These are phyloP conservation scores for Forbesichthys agassizii DNA, from an alignment of 2,113 vertebrate genomes.

Conservation along the genomic window DNA sequence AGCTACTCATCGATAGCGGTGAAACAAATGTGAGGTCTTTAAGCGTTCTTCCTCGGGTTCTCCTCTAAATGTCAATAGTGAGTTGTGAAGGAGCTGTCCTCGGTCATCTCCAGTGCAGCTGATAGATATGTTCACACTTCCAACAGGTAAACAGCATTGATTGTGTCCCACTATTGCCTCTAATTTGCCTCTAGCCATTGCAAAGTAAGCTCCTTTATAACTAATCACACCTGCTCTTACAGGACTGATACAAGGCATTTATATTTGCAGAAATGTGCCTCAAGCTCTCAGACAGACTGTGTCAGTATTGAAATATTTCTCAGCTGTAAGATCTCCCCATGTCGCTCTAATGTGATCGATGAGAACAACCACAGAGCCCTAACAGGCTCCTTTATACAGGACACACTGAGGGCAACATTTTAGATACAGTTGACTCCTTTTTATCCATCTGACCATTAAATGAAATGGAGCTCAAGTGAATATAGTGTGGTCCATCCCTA, in stretches of 20 bases:
- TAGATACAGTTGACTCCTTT: conserved; percentile 68
- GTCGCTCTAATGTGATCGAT: conserved; percentile 73
- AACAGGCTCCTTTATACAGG: conserved; percentile 58
- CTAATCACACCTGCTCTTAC: conserved; percentile 79
- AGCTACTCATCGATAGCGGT: conserved; percentile 60
- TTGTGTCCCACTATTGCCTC: conserved; percentile 76
- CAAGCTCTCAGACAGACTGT: conserved; percentile 59
- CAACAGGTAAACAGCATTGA: conserved; percentile 83
- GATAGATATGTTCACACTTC: conserved; percentile 85
- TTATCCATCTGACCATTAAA: conserved; percentile 69
- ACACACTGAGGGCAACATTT: conserved; percentile 72
- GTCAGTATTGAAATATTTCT: conserved; percentile 75
- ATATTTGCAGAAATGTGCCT: conserved; percentile 63
- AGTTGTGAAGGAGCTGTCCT: conserved; percentile 70
- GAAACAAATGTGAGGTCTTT: conserved; percentile 71
- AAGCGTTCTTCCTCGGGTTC: conserved; percentile 79
- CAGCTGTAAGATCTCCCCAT: conserved; percentile 65
- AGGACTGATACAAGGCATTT: conserved; percentile 52
- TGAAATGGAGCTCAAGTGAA: conserved; percentile 61
- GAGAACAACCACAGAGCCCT: conserved; percentile 53
- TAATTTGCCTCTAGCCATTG: conserved; percentile 75
- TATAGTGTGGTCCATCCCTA: conserved; percentile 60
- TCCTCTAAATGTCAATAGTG: conserved; percentile 77
- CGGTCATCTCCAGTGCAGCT: conserved; percentile 70
- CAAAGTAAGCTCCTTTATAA: conserved; percentile 76